phyloP scores from a whole-genome alignment of 2,113 vertebrate species.

The Nycticebus coucang region DNA sequence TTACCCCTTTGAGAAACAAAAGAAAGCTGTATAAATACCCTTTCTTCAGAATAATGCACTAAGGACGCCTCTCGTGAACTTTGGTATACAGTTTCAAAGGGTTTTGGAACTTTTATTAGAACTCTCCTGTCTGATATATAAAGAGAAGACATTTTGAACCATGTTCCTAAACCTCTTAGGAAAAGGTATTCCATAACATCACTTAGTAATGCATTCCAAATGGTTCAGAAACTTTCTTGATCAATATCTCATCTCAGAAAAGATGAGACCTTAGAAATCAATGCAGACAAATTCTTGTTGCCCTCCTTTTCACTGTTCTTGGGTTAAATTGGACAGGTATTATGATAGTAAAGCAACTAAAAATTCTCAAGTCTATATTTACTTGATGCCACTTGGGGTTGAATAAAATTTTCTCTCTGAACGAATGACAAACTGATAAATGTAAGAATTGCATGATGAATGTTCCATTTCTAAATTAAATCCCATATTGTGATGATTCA shows the following conservation, averaged over 20 bases:
- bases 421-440: not conserved
- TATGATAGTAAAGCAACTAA: not conserved
- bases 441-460: not conserved
- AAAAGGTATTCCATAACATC: conserved; percentile 18
- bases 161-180: conserved; percentile 18
- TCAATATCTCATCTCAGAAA: conserved; percentile 5
- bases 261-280: not conserved
- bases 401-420: not conserved
- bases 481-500: not conserved
- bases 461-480: not conserved
- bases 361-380: not conserved
- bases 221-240: conserved; percentile 36
- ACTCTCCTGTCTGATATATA: not conserved
- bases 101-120: conserved; percentile 1
- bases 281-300: not conserved
- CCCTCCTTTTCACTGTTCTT: not conserved
- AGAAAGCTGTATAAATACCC: not conserved
- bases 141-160: not conserved
- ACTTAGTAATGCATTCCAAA: conserved; percentile 36
- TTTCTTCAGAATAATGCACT: not conserved
- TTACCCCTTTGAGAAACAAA: not conserved
- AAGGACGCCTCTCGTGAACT: not conserved
- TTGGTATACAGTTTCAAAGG: not conserved
- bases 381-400: not conserved
- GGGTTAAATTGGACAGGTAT: not conserved